Base-by-base conservation (phyloP, 2,888 invertebrate genomes). In the Erebia ligea region DNA sequence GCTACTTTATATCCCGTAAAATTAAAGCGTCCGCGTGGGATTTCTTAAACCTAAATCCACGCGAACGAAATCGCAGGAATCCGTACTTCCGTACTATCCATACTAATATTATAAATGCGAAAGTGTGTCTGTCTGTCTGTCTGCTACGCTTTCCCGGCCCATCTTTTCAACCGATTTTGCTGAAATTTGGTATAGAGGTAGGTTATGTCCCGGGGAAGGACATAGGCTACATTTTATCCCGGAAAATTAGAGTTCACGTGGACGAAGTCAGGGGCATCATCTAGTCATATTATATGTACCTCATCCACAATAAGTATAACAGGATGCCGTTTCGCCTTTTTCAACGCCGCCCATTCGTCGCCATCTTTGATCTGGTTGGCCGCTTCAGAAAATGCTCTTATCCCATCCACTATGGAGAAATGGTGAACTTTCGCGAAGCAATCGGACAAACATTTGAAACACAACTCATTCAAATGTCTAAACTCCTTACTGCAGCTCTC, bases 231-330 rank as follows among this genome's bases (percentile, higher is more conserved):
- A n/a, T n/a, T n/a, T n/a, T n/a, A n/a, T n/a, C n/a, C n/a, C n/a
- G n/a, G n/a, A n/a, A n/a, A n/a, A n/a, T n/a, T n/a, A n/a, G n/a
- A n/a, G n/a, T n/a, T n/a, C n/a, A 34, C 34, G 34, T 34, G 34
- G 34, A 34, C 6, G 34, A 34, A n/a, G n/a, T n/a, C n/a, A n/a
- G n/a, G n/a, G n/a, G n/a, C n/a, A n/a, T n/a, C n/a, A n/a, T n/a
- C n/a, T n/a, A n/a, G 1, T 25, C 1, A 25, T 34, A 34, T 34
- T 34, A 34, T 48, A 76, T 79, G 78, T 70, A 96, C 96, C 87
- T 96, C 96, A 86, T 96, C 96, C n/a, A 96, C 86, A 76, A 96
- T 95, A 73, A 96, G 85, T 78, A 96, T 92, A 62, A 96, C 92
- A 0, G 95, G 95, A 85, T 95, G 92, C 64, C 95, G 86, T 72